A percentile compares a stretch with the other conserved stretches of the same genome.
Conservation (phyloP, 1,140 invertebrate species). For the Trichonephila clavata region DNA sequence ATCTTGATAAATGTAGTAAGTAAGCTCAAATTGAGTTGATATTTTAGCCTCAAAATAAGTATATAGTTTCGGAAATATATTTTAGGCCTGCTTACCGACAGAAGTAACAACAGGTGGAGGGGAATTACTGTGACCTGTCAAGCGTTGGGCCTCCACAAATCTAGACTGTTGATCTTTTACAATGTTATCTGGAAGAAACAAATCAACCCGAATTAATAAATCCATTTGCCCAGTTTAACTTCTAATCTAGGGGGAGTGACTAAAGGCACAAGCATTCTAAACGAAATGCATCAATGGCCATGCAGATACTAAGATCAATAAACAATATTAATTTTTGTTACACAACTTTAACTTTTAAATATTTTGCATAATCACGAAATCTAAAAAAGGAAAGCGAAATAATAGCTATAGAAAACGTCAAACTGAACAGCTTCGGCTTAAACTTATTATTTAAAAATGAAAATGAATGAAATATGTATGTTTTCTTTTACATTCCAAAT, state of each 20-base stretch:
- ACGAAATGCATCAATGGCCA: not conserved
- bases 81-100: constrained; percentile 59
- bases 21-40: too few relatives aligned
- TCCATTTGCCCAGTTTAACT: not conserved
- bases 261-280: not conserved
- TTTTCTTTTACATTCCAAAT: too few relatives aligned
- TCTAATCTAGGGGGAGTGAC: not conserved
- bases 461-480: too few relatives aligned
- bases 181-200: constrained; percentile 87
- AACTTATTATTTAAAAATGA: too few relatives aligned
- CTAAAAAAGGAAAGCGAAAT: too few relatives aligned
- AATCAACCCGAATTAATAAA: constrained; percentile 27
- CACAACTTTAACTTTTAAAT: too few relatives aligned
- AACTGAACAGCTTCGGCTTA: too few relatives aligned
- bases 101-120: constrained; percentile 87
- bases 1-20: too few relatives aligned
- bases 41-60: not conserved
- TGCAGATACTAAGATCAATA: not conserved
- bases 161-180: constrained; percentile 90
- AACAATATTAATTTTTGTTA: too few relatives aligned
- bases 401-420: too few relatives aligned
- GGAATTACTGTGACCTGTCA: constrained; percentile 83
- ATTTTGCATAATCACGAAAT: too few relatives aligned
- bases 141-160: constrained; percentile 80
- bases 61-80: not conserved